Conservation (phyloP, 2,888 invertebrate species). For the Megaustenia siamemsis region DNA sequence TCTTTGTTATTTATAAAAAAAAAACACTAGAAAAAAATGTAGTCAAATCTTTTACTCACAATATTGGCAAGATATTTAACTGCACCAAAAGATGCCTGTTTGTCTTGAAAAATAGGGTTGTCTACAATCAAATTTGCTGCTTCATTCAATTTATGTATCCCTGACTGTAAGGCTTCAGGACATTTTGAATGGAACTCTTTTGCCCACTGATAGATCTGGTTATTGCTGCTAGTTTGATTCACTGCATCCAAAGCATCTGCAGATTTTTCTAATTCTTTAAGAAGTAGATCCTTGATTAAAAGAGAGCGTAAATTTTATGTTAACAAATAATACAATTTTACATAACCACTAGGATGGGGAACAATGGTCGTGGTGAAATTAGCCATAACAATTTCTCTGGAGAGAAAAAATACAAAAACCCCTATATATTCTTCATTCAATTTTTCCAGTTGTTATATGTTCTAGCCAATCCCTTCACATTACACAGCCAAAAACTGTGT, state of each 20-base stretch:
- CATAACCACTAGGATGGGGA: too few species aligned
- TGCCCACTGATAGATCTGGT: constrained; percentile 39
- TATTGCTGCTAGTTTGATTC: constrained; percentile 21
- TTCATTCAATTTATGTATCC: constrained; percentile 46
- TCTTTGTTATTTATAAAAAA: too few species aligned
- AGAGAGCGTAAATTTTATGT: not conserved
- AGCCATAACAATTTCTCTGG: too few species aligned
- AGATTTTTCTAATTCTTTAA: constrained; percentile 25
- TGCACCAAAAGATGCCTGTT: constrained; percentile 48
- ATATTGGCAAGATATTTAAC: constrained; percentile 50
- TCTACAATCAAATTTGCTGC: constrained; percentile 45
- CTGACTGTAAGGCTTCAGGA: constrained; percentile 41
- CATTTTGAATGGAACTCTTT: constrained; percentile 44
- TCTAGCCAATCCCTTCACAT: too few species aligned
- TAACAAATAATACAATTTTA: too few species aligned
- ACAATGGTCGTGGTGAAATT: too few species aligned
- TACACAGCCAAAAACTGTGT: too few species aligned
- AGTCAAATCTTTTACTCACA: constrained; percentile 33
- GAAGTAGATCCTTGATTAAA: not conserved
- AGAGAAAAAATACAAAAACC: too few species aligned
- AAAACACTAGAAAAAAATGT: not conserved
- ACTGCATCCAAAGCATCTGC: not conserved
- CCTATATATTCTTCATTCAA: too few species aligned
- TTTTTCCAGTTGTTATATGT: too few species aligned
- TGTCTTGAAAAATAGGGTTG: constrained; percentile 23